A percentile compares a stretch with the other conserved stretches of the same genome.
phyloP scores from a whole-genome alignment of 2,888 invertebrate species.

The Heteromyza rotundicornis region DNA sequence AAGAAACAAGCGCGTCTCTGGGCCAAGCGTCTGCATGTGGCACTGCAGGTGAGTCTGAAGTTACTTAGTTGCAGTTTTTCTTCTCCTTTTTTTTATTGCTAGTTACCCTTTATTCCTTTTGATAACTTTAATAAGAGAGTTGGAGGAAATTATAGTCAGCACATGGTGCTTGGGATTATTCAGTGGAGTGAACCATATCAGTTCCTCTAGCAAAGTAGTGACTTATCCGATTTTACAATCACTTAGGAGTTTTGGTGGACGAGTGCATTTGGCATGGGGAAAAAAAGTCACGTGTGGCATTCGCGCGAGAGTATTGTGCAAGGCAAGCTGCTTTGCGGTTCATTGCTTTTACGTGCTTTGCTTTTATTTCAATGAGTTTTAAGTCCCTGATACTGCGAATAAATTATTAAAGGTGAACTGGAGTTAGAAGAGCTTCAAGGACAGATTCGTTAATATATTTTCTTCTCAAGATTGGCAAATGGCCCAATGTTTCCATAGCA shows the following conservation, averaged over 20 bases:
- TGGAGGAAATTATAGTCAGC: not conserved
- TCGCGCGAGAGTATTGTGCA: slow-evolving; percentile 26
- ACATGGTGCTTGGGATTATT: not conserved
- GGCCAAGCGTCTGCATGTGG: slow-evolving; percentile 86
- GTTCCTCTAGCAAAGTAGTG: too few species aligned
- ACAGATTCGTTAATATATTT: too few species aligned
- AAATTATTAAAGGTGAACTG: too few species aligned
- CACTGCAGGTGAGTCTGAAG: slow-evolving; percentile 67
- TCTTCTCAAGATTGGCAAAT: too few species aligned
- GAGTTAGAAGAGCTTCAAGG: too few species aligned
- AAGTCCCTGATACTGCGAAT: too few species aligned
- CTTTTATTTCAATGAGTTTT: slow-evolving; percentile 9
- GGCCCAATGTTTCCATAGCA: too few species aligned
- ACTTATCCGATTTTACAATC: slow-evolving; percentile 27
- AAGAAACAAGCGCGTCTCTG: slow-evolving; percentile 84
- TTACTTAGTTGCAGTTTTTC: too few species aligned
- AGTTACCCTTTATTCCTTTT: too few species aligned
- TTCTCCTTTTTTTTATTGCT: too few species aligned
- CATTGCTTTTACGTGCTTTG: slow-evolving; percentile 40
- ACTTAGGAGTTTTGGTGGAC: slow-evolving; percentile 9
- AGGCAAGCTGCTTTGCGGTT: slow-evolving; percentile 39
- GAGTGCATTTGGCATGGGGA: slow-evolving; percentile 8
- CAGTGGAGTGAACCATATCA: too few species aligned
- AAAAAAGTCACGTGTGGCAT: slow-evolving; percentile 40
- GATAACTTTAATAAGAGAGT: too few species aligned